phyloP scores from a whole-genome alignment of 2,797 vertebrate genomes.

The Helicolenus hilgendorfi region DNA sequence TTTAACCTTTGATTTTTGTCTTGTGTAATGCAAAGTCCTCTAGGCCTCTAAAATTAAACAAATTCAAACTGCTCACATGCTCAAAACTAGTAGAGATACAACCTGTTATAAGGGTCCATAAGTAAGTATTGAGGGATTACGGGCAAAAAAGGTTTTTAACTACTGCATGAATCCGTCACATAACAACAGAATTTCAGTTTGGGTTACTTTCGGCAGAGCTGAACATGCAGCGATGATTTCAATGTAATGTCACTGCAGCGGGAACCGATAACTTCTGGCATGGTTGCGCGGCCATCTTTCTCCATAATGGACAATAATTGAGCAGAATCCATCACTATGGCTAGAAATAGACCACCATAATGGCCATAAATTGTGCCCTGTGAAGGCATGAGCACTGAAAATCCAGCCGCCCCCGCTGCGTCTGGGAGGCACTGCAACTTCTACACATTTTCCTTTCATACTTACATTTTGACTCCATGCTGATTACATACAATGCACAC shows the following conservation, averaged over 20 bases:
- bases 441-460: conserved; percentile 71
- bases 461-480: conserved; percentile 83
- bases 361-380: conserved; percentile 92
- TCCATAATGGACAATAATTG: conserved; percentile 97
- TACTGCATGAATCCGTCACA: neutral
- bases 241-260: conserved; percentile 84
- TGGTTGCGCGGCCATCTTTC: conserved; percentile 91
- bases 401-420: conserved; percentile 81
- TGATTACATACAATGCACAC: conserved; percentile 83
- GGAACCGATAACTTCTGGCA: conserved; percentile 87
- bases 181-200: conserved; percentile 37
- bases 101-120: neutral
- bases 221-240: conserved; percentile 84
- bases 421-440: conserved; percentile 82
- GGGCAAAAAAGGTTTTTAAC: neutral
- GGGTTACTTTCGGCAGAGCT: conserved; percentile 59
- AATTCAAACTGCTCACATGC: neutral
- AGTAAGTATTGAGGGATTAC: neutral
- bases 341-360: conserved; percentile 91
- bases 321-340: conserved; percentile 94
- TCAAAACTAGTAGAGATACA: neutral
- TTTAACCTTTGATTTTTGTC: too few species aligned
- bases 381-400: conserved; percentile 84
- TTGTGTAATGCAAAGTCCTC: too few species aligned
- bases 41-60: too few species aligned